Conservation (phyloP, 1,140 invertebrate species). For the Ceratosolen solmsi region DNA sequence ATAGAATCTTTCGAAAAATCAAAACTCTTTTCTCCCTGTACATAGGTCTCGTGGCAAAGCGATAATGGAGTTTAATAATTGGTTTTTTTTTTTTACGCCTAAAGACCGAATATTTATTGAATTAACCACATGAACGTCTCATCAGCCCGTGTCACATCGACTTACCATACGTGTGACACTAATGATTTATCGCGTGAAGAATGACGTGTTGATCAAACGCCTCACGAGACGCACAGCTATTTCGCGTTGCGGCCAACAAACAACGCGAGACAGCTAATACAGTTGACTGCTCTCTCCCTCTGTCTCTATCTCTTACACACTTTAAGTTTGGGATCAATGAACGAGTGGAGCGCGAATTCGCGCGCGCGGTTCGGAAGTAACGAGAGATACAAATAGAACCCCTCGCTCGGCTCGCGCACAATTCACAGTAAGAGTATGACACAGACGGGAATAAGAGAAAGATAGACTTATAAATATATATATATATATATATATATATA, state of each 20-base stretch:
- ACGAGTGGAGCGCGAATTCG: slow-evolving; percentile 50
- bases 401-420: slow-evolving; percentile 58
- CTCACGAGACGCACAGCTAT: slow-evolving; percentile 1
- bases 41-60: too few species aligned
- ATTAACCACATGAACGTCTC: too few species aligned
- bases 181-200: slow-evolving; percentile 9
- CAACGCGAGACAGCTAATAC: not conserved
- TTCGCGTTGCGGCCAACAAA: slow-evolving; percentile 20
- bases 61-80: too few species aligned
- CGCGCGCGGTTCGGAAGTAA: slow-evolving; percentile 62
- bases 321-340: slow-evolving; percentile 42
- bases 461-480: too few species aligned
- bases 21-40: not conserved
- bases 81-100: too few species aligned
- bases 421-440: slow-evolving; percentile 45
- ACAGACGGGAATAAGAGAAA: slow-evolving; percentile 17
- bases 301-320: not conserved
- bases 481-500: too few species aligned
- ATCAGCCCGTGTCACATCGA: too few species aligned
- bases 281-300: not conserved
- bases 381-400: slow-evolving; percentile 68
- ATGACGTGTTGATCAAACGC: slow-evolving; percentile 13
- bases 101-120: not conserved
- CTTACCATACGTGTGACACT: not conserved
- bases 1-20: not conserved